Base-by-base conservation (phyloP, 1,140 invertebrate genomes). In the Bombus polaris region DNA sequence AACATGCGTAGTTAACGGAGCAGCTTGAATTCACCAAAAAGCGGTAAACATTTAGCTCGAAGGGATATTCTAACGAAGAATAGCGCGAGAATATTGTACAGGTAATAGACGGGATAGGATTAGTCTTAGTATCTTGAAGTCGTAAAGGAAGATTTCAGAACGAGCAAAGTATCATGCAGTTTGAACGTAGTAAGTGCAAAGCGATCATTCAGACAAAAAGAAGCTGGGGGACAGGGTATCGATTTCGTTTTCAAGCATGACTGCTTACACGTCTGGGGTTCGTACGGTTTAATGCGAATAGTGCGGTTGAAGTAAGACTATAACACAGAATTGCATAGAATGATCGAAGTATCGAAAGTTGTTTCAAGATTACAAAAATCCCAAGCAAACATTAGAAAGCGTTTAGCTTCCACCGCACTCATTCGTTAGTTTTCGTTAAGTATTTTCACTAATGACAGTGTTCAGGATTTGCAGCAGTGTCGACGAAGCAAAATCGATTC, bases 1-100 rank as follows among this genome's bases (percentile, higher is more conserved):
- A 70, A 78, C 92, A 91, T 92, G 90, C 89, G 89, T 57, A 57
- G 15, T 78, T 42, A 79, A 57, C 35, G 9, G 35, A 62, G 76
- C 39, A 28, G 42, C 22, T 28, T 53, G 28, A 74, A 53, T 77
- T 68, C 66, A 76, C 57, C 72, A 68, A 13, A 74, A 35, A 57
- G 71, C 72, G 32, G 65, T 65, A 71, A 79, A 85, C 84, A 66
- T 66, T 18, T 37, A 42, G 62, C 18, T 28, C 37, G 32, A 42
- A 57, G n/a, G 65, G 65, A 71, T 37, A 32, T 42, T 37, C 44
- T 62, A 47, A 77, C 47, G 42, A 68, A 39, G 3, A 65, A 35
- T 39, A 68, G 66, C 66, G 1, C 3, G 35, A 47, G 47, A 35
- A 39, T 25, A 37, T 22, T 6, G 42, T 57, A 42, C 32, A 81